Conservation (phyloP, 2,888 invertebrate genomes). For the Hypsopygia costalis region DNA sequence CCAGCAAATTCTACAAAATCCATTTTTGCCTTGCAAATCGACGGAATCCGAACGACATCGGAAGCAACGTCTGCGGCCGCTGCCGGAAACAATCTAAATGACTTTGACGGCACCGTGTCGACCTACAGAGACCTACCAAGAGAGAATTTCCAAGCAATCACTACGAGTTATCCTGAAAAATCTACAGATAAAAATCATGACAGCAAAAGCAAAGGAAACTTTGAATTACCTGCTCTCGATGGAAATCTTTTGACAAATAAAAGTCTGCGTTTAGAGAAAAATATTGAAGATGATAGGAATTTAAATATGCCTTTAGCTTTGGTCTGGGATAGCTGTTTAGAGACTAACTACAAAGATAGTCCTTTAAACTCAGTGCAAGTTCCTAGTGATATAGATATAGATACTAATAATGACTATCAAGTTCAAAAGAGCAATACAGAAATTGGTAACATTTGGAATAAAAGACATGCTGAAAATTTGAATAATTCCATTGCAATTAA, state of each 20-base stretch:
- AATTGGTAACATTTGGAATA: conserved; percentile 41
- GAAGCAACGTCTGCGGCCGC: conserved; percentile 54
- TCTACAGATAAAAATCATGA: conserved; percentile 40
- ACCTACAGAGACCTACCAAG: conserved; percentile 35
- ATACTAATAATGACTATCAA: conserved; percentile 33
- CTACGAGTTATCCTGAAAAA: conserved; percentile 49
- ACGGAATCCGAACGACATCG: conserved; percentile 56
- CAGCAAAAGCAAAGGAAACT: conserved; percentile 35
- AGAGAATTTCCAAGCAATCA: conserved; percentile 66
- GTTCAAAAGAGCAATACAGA: conserved; percentile 25
- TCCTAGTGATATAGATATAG: conserved; percentile 40
- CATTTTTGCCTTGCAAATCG: conserved; percentile 54
- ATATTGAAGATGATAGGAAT: conserved; percentile 16
- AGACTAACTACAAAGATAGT: conserved; percentile 43
- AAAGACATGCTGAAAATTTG: conserved; percentile 44
- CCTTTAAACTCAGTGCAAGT: conserved; percentile 29
- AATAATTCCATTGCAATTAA: conserved; percentile 43
- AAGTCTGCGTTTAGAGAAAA: conserved; percentile 17
- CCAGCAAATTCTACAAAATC: conserved; percentile 27
- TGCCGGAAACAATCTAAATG: conserved; percentile 71
- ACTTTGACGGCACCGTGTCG: conserved; percentile 35
- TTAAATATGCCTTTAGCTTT: conserved; percentile 40
- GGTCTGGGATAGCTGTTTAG: conserved; percentile 62
- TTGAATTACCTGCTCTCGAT: conserved; percentile 36
- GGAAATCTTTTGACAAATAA: conserved; percentile 25